Percentiles rank a stretch among this genome's conserved stretches.
Conservation (phyloP, 2,888 invertebrate genomes). For the Oxystoma pomonae region DNA sequence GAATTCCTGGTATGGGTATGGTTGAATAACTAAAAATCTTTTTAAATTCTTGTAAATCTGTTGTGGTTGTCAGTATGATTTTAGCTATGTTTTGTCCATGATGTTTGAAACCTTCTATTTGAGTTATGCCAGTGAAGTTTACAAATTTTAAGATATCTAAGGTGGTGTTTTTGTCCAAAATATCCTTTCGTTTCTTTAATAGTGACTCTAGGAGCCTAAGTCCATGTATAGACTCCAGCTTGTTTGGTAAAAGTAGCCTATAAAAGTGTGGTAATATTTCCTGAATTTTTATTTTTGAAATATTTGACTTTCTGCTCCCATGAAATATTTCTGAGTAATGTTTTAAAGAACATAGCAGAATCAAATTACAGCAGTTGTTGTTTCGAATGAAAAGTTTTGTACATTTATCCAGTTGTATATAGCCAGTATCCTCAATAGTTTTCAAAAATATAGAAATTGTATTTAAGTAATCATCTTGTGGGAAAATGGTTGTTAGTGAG, state of each 20-base stretch:
- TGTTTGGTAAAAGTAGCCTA: constrained; percentile 7
- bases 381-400: constrained; percentile 16
- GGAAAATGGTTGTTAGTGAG: constrained; percentile 8
- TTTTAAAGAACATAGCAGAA: constrained; percentile 23
- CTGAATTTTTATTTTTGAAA: not conserved
- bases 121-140: constrained; percentile 26
- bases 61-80: no score
- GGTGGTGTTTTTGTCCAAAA: constrained; percentile 22
- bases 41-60: not conserved
- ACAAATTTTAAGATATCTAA: constrained; percentile 23
- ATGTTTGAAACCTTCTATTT: constrained; percentile 28
- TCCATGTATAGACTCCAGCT: constrained; percentile 25
- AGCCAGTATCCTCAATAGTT: constrained; percentile 5
- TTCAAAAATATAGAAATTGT: not conserved
- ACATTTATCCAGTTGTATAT: not conserved
- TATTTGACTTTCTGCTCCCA: not conserved
- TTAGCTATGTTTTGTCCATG: constrained; percentile 29
- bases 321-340: constrained; percentile 12
- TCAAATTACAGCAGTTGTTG: constrained; percentile 22
- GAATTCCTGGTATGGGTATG: not conserved
- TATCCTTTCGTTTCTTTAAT: constrained; percentile 22
- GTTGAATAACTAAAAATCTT: not conserved
- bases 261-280: not conserved
- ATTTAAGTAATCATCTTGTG: constrained; percentile 4
- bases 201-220: constrained; percentile 27